Evolutionary conservation across 2,113 vertebrate genomes (phyloP), one percentile per base, ranked within the genome.

Genomic region (Sturnus vulgaris): DNA sequence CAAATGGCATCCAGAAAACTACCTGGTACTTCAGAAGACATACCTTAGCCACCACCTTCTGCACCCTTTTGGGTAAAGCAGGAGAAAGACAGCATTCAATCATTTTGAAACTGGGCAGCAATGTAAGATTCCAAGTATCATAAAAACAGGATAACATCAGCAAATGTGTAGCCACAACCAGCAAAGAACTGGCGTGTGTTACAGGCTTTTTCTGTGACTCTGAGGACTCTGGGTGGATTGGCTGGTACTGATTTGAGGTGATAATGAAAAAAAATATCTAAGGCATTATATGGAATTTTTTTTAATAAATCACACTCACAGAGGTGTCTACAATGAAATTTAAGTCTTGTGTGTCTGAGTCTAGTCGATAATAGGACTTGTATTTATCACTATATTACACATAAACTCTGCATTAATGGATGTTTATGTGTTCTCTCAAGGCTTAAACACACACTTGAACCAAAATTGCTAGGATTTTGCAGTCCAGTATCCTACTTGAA

Each of bases 181-280:
- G 0, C 23, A 39, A 73, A 90, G 68, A 90, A 86, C 23, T n/a
- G 30, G 50, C 17, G 15, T 18, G 11, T 13, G 60, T 59, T 56
- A 53, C 0, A 1, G 47, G 52, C 63, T 88, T 66, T 30, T 39
- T n/a, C 56, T 21, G 4, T 0, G 0, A 35, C 12, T 81, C 27
- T 1, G 3, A 59, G 39, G 39, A 42, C 15, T 55, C 47, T 20
- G 23, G 8, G 12, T 42, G 21, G 1, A 0, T 88, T 80, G 88
- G 55, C 42, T 63, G 46, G 31, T 40, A 52, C 61, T 46, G 30
- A 75, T 10, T 60, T n/a, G 37, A 66, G 21, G 44, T 42, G 39
- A 80, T 37, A 77, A 90, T 33, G 30, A 55, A 52, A 95, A 86
- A 95, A 88, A 92, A 90, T 63, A 81, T 73, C 30, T 63, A 59